Percentiles rank a stretch among this genome's conserved stretches.
phyloP scores from a whole-genome alignment of 1,140 invertebrate genomes.

The Diploscapter pachys region DNA sequence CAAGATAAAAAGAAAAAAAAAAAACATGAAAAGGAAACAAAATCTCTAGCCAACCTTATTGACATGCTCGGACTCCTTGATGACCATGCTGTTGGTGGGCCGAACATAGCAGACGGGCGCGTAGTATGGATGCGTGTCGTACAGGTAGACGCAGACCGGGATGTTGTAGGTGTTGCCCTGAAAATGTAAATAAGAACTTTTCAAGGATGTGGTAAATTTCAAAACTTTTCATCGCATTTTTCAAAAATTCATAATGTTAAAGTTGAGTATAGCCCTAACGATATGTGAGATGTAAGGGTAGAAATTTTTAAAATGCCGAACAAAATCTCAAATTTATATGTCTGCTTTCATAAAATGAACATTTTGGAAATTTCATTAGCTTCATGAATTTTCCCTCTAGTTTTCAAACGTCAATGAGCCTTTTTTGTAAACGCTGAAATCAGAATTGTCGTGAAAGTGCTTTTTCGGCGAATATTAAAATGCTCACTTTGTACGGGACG shows the following conservation, averaged over 20 bases:
- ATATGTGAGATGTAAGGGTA: background rate
- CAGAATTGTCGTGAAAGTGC: too few relatives aligned
- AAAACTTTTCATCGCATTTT: background rate
- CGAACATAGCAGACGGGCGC: conserved; percentile 96
- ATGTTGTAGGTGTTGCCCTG: conserved; percentile 84
- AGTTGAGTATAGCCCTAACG: background rate
- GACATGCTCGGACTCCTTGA: conserved; percentile 67
- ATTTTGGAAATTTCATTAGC: too few relatives aligned
- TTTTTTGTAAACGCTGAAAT: too few relatives aligned
- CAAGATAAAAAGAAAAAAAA: too few relatives aligned
- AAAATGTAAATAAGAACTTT: conserved; percentile 39
- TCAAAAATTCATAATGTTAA: background rate
- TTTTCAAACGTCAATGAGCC: too few relatives aligned
- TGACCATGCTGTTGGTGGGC: conserved; percentile 89
- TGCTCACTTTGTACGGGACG: conserved; percentile 50
- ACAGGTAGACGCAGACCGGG: conserved; percentile 89
- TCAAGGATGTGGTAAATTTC: background rate
- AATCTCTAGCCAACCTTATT: conserved; percentile 9
- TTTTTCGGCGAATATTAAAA: too few relatives aligned
- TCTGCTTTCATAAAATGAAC: too few relatives aligned
- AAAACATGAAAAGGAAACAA: too few relatives aligned
- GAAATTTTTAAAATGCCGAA: too few relatives aligned
- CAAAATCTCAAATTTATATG: too few relatives aligned
- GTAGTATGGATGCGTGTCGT: conserved; percentile 93
- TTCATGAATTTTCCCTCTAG: too few relatives aligned